Base-by-base conservation (phyloP, 2,888 invertebrate genomes). In the Cantharis rufa region DNA sequence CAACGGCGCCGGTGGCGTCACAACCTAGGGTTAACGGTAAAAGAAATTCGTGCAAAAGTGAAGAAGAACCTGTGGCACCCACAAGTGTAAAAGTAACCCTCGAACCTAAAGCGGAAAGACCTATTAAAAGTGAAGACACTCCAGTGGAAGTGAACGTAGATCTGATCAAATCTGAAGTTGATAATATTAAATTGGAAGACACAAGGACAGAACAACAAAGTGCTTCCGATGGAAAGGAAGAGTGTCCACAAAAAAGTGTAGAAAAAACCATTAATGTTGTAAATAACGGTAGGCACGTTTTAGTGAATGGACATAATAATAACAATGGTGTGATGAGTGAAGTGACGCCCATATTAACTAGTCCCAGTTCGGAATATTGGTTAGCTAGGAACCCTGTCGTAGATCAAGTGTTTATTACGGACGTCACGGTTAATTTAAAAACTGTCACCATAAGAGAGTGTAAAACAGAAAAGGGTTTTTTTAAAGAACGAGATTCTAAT, bases 391-490 rank as follows among this genome's bases (percentile, higher is more conserved):
- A 95, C 85, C 95, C 95, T n/a, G 93, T 96, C 78, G 96, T 96
- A 13, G 96, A 97, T 89, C 96, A 97, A 87, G 96, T 98, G 83
- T 96, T 97, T 87, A 98, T 98, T 84, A 98, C 98, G 3, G 98
- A 98, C 89, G 98, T 98, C 28, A 98, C 98, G 0, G 96, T 97
- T 68, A 96, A 97, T 89, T 91, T 96, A 77, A 95, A 96, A 88
- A 98, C 98, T 18, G 97, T 98, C 71, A 98, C 98, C 79, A 97
- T 98, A 86, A 91, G 98, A 82, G 98, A 98, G 89, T 98, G 98
- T 87, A 95, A 96, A 89, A 97, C 97, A 72, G 96, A 96, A 86
- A 93, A 94, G 80, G 98, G 98, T 10, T 98, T 98, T 90, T 98
- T 98, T 89, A 93, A 94, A 76, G 92, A 91, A 84, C 92, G 91